Conservation (phyloP, 2,888 invertebrate species). For the Metellina segmentata region DNA sequence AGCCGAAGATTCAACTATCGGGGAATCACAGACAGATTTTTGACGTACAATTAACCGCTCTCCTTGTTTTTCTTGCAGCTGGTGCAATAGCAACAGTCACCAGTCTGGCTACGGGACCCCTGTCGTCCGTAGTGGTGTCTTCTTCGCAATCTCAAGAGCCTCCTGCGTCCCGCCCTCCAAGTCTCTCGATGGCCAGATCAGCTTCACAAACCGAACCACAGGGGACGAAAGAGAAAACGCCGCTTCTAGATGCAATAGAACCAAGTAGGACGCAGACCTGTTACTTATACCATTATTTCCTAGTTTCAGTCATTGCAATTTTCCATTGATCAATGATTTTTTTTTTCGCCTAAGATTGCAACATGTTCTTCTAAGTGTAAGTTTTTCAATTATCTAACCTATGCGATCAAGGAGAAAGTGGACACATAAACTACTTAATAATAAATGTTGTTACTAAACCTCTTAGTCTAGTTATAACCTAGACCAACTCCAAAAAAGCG, state of each 20-base stretch:
- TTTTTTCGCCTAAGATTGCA: no score
- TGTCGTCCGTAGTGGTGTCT: constrained; percentile 44
- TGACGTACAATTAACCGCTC: neutral
- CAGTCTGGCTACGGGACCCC: constrained; percentile 59
- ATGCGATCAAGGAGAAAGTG: no score
- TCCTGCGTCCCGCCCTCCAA: constrained; percentile 64
- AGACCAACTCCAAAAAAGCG: no score
- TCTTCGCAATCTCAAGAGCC: constrained; percentile 23
- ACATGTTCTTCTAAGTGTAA: no score
- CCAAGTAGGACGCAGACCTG: constrained; percentile 58
- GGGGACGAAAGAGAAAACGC: constrained; percentile 68
- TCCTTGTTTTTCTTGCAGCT: constrained; percentile 1
- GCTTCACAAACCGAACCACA: constrained; percentile 56
- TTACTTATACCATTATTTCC: neutral
- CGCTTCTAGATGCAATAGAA: constrained; percentile 73
- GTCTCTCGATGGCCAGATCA: constrained; percentile 53
- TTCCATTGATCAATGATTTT: no score
- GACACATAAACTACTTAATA: no score
- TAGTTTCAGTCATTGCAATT: neutral
- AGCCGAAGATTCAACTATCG: no score
- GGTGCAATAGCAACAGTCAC: constrained; percentile 72
- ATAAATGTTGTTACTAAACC: no score
- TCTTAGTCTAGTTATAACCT: no score
- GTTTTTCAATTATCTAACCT: no score
- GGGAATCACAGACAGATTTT: no score